Evolutionary conservation across 2,888 invertebrate genomes (phyloP), one percentile per base, ranked within the genome.

Genomic region (Anagyrus pseudococci): DNA sequence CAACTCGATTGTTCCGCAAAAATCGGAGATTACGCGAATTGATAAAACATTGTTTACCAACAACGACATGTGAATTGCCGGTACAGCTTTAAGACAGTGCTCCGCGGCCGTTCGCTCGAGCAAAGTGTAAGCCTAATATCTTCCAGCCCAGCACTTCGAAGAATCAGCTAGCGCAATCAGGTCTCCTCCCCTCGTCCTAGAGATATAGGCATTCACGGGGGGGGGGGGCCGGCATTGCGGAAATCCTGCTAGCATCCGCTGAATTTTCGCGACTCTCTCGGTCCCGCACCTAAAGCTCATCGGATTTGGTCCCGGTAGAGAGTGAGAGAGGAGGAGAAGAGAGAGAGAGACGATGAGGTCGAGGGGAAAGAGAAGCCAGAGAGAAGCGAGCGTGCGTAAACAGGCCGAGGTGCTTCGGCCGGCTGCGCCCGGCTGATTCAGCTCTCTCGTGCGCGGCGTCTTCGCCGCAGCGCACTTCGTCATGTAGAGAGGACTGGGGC

Each of bases 341-440:
- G 33, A 33, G 33, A 8, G 8, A 7, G 13, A 33, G 33, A 33
- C 13, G 13, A 13, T 6, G 6, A 33, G 33, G 33, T 33, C 6
- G 33, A 33, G 48, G 67, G 63, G n/a, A n/a, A n/a, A n/a, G n/a
- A n/a, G n/a, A n/a, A n/a, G n/a, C n/a, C n/a, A n/a, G n/a, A n/a
- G n/a, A n/a, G n/a, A n/a, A n/a, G n/a, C n/a, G n/a, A n/a, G n/a
- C n/a, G n/a, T 62, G 62, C 68, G 70, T 67, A 68, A 71, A 69
- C 69, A 68, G 65, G 66, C 62, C 67, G 72, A 72, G 73, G 72
- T 71, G 75, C 74, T 69, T 74, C 75, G 75, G 75, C 71, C 71
- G 71, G 72, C 67, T 73, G 74, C 70, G 66, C 67, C 69, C 3
- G 29, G 76, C 77, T 77, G 77, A 77, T 73, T 78, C 77, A 77